phyloP scores from a whole-genome alignment of 2,888 invertebrate species.

The Trachelus troglodyta region DNA sequence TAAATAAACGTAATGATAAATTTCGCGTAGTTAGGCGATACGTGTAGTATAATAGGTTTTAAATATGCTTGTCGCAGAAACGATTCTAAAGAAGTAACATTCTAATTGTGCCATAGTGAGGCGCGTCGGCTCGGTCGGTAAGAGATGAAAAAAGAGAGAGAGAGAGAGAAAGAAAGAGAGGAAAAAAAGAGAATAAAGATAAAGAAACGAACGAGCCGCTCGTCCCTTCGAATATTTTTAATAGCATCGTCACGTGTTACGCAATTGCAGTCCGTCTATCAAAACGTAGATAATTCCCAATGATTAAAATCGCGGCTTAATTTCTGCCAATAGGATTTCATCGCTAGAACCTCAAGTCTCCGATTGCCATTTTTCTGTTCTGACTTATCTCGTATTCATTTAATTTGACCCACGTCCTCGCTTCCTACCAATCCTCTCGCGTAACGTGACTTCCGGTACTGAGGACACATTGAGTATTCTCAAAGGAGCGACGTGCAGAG shows the following conservation, averaged over 20 bases:
- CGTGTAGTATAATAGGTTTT: conserved; percentile 12
- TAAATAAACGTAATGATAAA: conserved; percentile 18
- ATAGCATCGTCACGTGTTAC: not conserved
- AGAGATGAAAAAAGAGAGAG: conserved; percentile 18
- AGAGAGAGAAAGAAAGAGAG: not conserved
- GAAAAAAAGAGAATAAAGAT: conserved; percentile 4
- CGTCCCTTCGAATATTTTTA: not conserved
- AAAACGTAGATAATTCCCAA: not conserved
- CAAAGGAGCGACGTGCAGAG: not conserved
- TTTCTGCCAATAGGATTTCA: not conserved
- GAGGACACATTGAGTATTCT: not conserved
- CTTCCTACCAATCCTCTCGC: not conserved
- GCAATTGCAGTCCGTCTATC: not conserved
- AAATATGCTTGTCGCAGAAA: conserved; percentile 16
- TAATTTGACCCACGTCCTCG: not conserved
- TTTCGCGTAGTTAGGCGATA: conserved; percentile 13
- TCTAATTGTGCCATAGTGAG: not conserved
- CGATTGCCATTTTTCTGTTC: not conserved
- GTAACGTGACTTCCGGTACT: not conserved
- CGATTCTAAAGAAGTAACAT: not conserved
- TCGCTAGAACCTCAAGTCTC: not conserved
- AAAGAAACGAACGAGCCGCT: conserved; percentile 1
- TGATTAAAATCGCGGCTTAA: not conserved
- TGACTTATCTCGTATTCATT: not conserved
- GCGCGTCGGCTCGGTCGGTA: not conserved